Evolutionary conservation across 1,140 invertebrate genomes (phyloP).

Genomic region (Leptinotarsa defecta): DNA sequence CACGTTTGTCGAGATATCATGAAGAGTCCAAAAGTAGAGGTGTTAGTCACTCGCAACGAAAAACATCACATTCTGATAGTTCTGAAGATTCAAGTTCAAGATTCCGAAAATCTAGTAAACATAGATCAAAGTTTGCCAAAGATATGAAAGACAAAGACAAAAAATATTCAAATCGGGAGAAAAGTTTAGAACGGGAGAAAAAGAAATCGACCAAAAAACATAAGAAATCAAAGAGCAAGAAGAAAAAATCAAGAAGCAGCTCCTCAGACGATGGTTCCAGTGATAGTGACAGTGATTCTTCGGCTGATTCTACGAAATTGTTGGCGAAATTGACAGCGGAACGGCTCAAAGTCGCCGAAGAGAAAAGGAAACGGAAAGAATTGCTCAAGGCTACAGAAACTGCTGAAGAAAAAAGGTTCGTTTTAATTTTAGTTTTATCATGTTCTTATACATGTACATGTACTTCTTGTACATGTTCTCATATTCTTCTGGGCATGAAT

Average conservation of each 20-base stretch:
- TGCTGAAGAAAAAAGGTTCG: constrained; percentile 82
- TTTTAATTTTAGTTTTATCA: background rate
- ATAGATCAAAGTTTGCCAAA: background rate
- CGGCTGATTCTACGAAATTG: constrained; percentile 66
- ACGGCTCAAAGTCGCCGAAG: constrained; percentile 66
- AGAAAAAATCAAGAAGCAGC: background rate
- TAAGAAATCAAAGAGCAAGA: background rate
- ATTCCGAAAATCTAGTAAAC: constrained; percentile 12
- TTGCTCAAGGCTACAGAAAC: constrained; percentile 89
- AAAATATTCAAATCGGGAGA: constrained; percentile 3
- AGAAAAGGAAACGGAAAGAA: constrained; percentile 78
- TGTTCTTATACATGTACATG: too few species aligned
- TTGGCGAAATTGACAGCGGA: constrained; percentile 75
- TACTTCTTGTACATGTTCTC: too few species aligned
- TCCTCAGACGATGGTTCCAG: background rate
- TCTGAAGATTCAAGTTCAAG: background rate
- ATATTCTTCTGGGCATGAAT: too few species aligned
- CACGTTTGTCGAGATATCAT: constrained; percentile 12
- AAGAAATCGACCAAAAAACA: background rate
- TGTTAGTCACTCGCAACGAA: background rate
- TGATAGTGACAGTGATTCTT: constrained; percentile 21
- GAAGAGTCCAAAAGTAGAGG: constrained; percentile 11
- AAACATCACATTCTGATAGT: background rate
- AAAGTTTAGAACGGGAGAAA: constrained; percentile 4
- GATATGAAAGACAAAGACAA: background rate